Conservation (phyloP, 1,140 invertebrate species). For the Micrasema longulum region DNA sequence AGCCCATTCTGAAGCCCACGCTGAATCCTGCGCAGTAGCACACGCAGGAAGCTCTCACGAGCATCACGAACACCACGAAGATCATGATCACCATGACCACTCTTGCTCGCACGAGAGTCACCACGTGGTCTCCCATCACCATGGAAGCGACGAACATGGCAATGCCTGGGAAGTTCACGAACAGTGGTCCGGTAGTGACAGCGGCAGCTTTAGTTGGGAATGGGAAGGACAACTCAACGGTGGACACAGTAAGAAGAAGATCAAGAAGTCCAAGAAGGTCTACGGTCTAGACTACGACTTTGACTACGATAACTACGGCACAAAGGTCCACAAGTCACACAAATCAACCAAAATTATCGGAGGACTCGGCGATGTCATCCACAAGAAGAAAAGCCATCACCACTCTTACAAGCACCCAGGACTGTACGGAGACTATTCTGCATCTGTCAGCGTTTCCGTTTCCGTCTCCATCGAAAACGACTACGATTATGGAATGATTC, state of each 20-base stretch:
- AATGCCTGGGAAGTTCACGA: conserved; percentile 1
- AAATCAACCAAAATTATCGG: too few relatives aligned
- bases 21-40: not conserved
- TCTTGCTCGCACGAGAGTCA: too few relatives aligned
- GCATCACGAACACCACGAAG: too few relatives aligned
- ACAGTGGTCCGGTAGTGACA: not conserved
- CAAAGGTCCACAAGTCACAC: not conserved
- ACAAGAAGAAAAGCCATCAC: not conserved
- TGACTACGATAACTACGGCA: not conserved
- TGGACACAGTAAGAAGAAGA: not conserved
- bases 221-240: not conserved
- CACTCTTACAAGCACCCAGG: not conserved
- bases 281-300: not conserved
- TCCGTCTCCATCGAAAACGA: too few relatives aligned
- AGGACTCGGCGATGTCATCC: not conserved
- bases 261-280: conserved; percentile 1
- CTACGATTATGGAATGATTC: too few relatives aligned
- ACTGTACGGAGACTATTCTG: not conserved
- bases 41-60: not conserved
- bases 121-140: too few relatives aligned
- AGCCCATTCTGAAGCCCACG: not conserved
- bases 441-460: too few relatives aligned
- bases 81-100: too few relatives aligned
- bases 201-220: not conserved
- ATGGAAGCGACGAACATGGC: not conserved